Evolutionary conservation across 2,888 invertebrate genomes (phyloP), one percentile per base, ranked within the genome.

Genomic region (Zaprionus obscuricornis): DNA sequence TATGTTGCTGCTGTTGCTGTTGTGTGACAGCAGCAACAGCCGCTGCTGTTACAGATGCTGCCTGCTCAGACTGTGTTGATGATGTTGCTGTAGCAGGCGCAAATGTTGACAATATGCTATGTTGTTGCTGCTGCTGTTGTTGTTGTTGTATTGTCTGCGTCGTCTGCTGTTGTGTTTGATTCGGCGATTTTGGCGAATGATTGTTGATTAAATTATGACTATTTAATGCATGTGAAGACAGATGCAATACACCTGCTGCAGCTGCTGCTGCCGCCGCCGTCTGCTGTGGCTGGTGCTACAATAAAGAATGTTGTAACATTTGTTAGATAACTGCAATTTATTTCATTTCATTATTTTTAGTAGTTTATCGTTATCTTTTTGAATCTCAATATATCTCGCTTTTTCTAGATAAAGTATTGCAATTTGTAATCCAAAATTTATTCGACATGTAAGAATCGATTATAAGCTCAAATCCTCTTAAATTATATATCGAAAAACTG

Each of bases 151-250:
- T 52, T 46, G 70, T 70, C 52, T 77, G 62, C 57, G 67, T 56
- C 55, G 43, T 45, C 39, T 55, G 57, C 20, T 75, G 72, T 37
- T 83, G 88, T 55, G 87, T 87, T 69, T 89, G 90, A 85, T 88
- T 90, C 75, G 90, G 90, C 57, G 90, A 90, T 88, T 90, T 90
- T 65, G 90, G 90, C 62, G 90, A 89, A 85, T 87, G 88, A 86
- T 88, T 89, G 76, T 76, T 87, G 74, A 90, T 84, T 88, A 89
- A 85, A 88, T 89, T 90, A 89, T 90, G 90, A 90, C 90, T 90
- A 88, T 86, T 89, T 86, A 90, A 86, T 78, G 89, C 89, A 86
- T 90, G 90, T 77, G 90, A 88, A 78, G 90, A 88, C 77, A 90
- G 84, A 86, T 90, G 90, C 75, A 90, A 83, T 17, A 81, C 82